phyloP scores from a whole-genome alignment of 2,113 vertebrate genomes.

The Blennius ocellaris region DNA sequence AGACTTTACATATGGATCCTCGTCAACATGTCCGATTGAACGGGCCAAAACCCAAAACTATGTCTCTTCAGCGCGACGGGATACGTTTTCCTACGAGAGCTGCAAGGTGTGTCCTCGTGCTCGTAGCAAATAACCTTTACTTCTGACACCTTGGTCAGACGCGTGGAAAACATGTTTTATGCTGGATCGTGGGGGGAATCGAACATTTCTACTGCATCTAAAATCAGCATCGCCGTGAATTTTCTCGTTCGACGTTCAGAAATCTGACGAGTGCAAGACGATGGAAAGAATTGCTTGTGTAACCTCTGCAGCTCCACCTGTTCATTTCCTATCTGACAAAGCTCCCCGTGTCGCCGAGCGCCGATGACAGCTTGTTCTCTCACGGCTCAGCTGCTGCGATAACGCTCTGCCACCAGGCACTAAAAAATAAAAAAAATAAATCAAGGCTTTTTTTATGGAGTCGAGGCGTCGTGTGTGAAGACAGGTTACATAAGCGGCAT shows the following conservation, averaged over 20 bases:
- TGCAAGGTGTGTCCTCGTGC: background rate
- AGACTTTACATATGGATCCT: constrained; percentile 8
- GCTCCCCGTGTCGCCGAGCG: constrained; percentile 21
- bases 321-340: constrained; percentile 47
- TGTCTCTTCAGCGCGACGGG: no score
- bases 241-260: constrained; percentile 1
- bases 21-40: no score
- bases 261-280: background rate
- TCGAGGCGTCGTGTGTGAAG: background rate
- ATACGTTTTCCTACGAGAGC: background rate
- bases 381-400: constrained; percentile 52
- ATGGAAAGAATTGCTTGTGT: constrained; percentile 27
- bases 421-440: no score
- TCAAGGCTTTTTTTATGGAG: constrained; percentile 41
- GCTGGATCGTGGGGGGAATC: no score
- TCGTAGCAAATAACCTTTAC: background rate
- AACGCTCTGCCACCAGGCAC: constrained; percentile 17
- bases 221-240: no score
- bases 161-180: background rate
- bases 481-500: constrained; percentile 43
- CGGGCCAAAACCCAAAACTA: no score
- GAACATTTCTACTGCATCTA: no score
- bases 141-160: background rate
- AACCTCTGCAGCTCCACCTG: constrained; percentile 43
- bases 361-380: constrained; percentile 60